A percentile compares a stretch with the other conserved stretches of the same genome.
Conservation (phyloP, 2,113 vertebrate species). For the Gymnorhina tibicen region DNA sequence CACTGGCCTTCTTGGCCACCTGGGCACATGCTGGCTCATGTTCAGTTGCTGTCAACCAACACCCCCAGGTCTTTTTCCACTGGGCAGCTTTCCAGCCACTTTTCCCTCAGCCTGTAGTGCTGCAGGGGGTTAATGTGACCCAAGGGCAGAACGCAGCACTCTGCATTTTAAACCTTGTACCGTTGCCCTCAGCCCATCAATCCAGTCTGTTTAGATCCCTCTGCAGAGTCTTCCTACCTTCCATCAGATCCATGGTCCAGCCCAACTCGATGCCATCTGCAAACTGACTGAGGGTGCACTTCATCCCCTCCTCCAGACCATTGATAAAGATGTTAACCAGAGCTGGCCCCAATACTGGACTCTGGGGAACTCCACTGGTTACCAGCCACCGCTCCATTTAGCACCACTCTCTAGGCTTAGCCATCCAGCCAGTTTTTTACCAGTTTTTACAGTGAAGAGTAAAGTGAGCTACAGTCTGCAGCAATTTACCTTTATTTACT, state of each 20-base stretch:
- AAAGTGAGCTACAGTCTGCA: not conserved
- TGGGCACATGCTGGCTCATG: not conserved
- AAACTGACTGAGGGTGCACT: not conserved
- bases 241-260: not conserved
- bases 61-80: not conserved
- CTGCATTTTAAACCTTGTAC: not conserved
- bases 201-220: not conserved
- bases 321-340: not conserved
- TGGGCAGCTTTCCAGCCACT: not conserved
- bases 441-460: not conserved
- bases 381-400: not conserved
- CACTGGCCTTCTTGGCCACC: not conserved
- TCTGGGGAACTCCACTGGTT: not conserved
- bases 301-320: not conserved
- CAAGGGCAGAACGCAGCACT: not conserved
- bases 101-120: not conserved
- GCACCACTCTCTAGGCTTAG: not conserved
- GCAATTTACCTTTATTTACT: constrained; percentile 9
- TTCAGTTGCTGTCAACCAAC: not conserved
- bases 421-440: not conserved
- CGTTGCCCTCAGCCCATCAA: not conserved
- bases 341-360: rapidly evolving
- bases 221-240: not conserved
- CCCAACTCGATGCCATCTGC: rapidly evolving
- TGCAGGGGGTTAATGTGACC: not conserved